Conservation (phyloP, 1,140 invertebrate species). For the Bombus sylvicola region DNA sequence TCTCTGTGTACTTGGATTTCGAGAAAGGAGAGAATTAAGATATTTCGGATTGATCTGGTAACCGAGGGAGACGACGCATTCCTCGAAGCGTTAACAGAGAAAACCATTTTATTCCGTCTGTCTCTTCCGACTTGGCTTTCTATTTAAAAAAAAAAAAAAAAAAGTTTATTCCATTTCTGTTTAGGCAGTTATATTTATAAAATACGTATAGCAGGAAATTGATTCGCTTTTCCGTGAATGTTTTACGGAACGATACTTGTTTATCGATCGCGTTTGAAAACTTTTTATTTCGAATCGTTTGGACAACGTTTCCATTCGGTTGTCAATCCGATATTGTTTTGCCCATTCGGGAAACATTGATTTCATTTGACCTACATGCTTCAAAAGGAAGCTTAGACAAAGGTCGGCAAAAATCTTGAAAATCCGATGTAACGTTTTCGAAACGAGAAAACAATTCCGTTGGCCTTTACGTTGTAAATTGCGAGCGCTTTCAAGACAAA, state of each 20-base stretch:
- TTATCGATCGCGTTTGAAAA: not conserved
- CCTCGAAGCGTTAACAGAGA: not conserved
- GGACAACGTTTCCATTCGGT: slow-evolving; percentile 7
- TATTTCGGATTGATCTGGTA: not conserved
- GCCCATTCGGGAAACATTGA: not conserved
- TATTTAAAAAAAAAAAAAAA: no score
- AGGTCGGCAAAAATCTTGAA: not conserved
- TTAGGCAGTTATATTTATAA: no score
- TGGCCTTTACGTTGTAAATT: not conserved
- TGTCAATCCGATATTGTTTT: slow-evolving; percentile 21
- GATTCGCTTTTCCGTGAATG: not conserved
- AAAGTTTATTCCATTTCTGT: no score
- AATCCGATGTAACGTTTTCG: not conserved
- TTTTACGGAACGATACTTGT: not conserved
- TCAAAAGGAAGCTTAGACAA: not conserved
- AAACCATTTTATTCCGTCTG: not conserved
- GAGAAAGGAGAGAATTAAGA: not conserved
- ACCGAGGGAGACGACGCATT: not conserved
- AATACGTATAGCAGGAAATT: no score
- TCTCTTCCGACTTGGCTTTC: not conserved
- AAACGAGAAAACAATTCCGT: not conserved
- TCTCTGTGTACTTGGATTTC: not conserved
- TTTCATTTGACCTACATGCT: not conserved
- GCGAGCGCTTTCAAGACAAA: not conserved
- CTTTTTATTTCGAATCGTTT: not conserved